These are phyloP conservation scores for Hyperopisus bebe DNA, from an alignment of 2,113 vertebrate species.

Conservation along the genomic window DNA sequence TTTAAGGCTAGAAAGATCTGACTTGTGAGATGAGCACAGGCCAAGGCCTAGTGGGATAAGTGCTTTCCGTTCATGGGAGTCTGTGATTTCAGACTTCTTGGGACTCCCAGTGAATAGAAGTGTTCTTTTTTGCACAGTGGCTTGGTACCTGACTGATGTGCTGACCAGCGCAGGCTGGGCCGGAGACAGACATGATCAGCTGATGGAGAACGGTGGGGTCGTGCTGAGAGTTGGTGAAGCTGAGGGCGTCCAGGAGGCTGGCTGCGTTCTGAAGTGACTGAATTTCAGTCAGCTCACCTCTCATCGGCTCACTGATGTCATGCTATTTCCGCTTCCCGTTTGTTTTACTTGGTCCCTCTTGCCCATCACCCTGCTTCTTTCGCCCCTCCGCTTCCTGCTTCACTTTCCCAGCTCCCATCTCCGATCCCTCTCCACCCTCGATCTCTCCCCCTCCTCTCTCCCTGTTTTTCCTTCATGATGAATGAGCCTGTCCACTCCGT, in stretches of 20 bases:
- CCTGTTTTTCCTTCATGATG: conserved; percentile 59
- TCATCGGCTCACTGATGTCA: conserved; percentile 36
- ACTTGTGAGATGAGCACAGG: not conserved
- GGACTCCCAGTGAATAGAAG: conserved; percentile 17
- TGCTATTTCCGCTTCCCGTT: conserved; percentile 51
- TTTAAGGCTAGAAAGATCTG: not conserved
- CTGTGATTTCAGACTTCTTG: not conserved
- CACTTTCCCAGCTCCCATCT: conserved; percentile 14
- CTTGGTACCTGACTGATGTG: conserved; percentile 20
- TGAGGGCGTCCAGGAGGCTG: conserved; percentile 18
- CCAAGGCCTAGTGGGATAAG: not conserved
- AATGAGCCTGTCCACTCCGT: conserved; percentile 71
- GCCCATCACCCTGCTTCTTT: not conserved
- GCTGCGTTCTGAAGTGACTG: conserved; percentile 22
- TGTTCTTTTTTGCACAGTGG: conserved; percentile 18
- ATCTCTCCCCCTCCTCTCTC: conserved; percentile 28
- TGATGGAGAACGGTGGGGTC: conserved; percentile 18
- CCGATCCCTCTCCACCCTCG: conserved; percentile 21
- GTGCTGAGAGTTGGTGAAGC: conserved; percentile 30
- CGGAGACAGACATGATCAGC: conserved; percentile 20
- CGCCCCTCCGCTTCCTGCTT: conserved; percentile 30
- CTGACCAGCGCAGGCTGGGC: conserved; percentile 31
- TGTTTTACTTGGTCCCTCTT: conserved; percentile 30
- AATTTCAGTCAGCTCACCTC: conserved; percentile 17
- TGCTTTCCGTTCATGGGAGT: not conserved